Evolutionary conservation across 2,888 invertebrate species (phyloP).

Genomic region (Phrixothrix hirtus): DNA sequence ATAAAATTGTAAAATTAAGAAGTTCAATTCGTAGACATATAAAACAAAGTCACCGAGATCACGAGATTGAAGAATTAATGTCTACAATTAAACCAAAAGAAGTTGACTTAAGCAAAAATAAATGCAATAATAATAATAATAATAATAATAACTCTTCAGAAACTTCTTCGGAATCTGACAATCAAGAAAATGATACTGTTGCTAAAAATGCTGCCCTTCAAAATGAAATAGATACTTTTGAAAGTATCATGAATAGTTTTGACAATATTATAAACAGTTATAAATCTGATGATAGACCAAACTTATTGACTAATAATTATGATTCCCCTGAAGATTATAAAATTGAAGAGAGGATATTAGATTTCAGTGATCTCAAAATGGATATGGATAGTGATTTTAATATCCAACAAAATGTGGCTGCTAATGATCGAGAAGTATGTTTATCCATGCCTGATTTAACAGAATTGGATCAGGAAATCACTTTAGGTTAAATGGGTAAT

Average conservation of each 20-base stretch:
- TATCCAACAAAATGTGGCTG: constrained; percentile 12
- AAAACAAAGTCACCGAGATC: constrained; percentile 23
- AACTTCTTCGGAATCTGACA: background rate
- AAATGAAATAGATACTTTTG: constrained; percentile 23
- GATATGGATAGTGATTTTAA: constrained; percentile 42
- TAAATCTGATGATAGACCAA: constrained; percentile 11
- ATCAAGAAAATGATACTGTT: too few species aligned
- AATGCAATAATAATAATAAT: background rate
- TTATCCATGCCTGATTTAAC: constrained; percentile 52
- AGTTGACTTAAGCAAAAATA: too few species aligned
- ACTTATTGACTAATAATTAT: constrained; percentile 7
- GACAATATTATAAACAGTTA: constrained; percentile 34
- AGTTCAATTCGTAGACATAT: constrained; percentile 35
- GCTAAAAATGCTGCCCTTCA: constrained; percentile 1
- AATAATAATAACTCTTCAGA: background rate
- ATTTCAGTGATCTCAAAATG: constrained; percentile 39
- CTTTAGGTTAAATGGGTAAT: constrained; percentile 44
- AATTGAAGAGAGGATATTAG: constrained; percentile 22
- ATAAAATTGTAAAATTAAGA: constrained; percentile 31
- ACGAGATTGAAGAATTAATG: background rate
- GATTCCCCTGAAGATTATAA: background rate
- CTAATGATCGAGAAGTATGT: constrained; percentile 41
- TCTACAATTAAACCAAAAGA: constrained; percentile 4
- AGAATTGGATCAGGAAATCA: constrained; percentile 48
- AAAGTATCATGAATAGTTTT: constrained; percentile 33